Percentiles rank a stretch among this genome's conserved stretches.
Conservation (phyloP, 2,888 invertebrate species). For the Drosophila koepferae region DNA sequence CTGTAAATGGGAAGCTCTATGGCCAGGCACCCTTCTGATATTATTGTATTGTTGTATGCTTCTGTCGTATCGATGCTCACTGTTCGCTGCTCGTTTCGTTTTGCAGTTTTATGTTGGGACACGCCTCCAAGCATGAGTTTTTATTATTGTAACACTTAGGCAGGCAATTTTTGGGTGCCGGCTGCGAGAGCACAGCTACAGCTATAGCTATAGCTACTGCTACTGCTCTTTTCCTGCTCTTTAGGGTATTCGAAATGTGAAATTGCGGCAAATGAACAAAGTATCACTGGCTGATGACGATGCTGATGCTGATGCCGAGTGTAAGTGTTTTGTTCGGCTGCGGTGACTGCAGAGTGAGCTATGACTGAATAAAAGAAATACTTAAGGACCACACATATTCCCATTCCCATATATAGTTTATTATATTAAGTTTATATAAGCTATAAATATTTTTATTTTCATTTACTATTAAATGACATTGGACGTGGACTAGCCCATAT, state of each 20-base stretch:
- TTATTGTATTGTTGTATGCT: slow-evolving; percentile 22
- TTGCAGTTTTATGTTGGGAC: slow-evolving; percentile 80
- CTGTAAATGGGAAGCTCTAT: slow-evolving; percentile 29
- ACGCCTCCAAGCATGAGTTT: slow-evolving; percentile 82
- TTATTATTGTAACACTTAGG: slow-evolving; percentile 80
- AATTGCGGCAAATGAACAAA: slow-evolving; percentile 70
- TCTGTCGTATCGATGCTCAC: slow-evolving; percentile 11
- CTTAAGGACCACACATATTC: background rate
- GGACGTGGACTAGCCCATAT: background rate
- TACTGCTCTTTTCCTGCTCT: slow-evolving; percentile 34
- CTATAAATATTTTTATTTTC: background rate
- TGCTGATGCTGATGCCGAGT: slow-evolving; percentile 8
- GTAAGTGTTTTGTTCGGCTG: slow-evolving; percentile 11
- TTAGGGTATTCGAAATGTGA: slow-evolving; percentile 35
- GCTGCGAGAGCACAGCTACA: slow-evolving; percentile 50
- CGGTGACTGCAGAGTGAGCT: slow-evolving; percentile 19
- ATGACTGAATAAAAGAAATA: background rate
- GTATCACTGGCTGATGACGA: slow-evolving; percentile 30
- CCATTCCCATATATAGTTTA: background rate
- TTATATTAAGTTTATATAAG: background rate
- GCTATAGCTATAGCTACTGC: slow-evolving; percentile 18
- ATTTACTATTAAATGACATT: slow-evolving; percentile 21
- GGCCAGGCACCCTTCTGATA: slow-evolving; percentile 6
- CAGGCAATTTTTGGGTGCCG: slow-evolving; percentile 77
- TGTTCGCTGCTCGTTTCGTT: slow-evolving; percentile 50